Evolutionary conservation across 2,113 vertebrate species (phyloP).

Genomic region (Vulpes ferrilata): DNA sequence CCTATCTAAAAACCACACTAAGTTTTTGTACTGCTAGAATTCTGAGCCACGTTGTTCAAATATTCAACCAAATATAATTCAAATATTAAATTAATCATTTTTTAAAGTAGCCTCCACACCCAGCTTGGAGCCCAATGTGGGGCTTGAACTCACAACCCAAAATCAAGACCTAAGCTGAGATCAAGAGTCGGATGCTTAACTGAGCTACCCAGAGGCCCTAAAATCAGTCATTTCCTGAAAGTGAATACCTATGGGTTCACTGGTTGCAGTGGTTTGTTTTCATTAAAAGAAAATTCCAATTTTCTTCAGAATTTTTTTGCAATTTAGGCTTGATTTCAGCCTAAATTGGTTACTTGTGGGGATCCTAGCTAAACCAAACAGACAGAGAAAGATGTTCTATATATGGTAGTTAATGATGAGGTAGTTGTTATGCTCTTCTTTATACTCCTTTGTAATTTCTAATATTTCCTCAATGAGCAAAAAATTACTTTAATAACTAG

Average conservation of each 20-base stretch:
- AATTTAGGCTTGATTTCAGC: not conserved
- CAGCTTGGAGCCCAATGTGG: not conserved
- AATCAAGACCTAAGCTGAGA: not conserved
- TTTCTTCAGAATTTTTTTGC: constrained; percentile 12
- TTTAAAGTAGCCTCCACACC: not conserved
- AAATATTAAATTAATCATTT: constrained; percentile 12
- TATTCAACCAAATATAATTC: not conserved
- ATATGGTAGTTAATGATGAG: not conserved
- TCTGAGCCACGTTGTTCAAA: not conserved
- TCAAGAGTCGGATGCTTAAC: not conserved
- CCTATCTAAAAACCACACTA: not conserved
- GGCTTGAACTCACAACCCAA: not conserved
- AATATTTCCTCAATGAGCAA: not conserved
- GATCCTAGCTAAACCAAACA: not conserved
- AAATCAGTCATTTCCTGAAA: not conserved
- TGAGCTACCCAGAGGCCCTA: not conserved
- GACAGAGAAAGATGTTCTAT: accelerated
- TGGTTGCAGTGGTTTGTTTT: not conserved
- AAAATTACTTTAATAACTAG: not conserved
- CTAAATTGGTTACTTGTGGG: not conserved
- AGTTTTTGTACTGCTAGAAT: not conserved
- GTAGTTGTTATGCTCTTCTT: not conserved
- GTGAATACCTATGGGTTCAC: not conserved
- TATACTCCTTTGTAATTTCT: constrained; percentile 1
- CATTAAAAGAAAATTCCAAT: constrained; percentile 8